These are phyloP conservation scores for Standfussiana lucernea DNA, from an alignment of 2,888 invertebrate genomes.

Conservation along the genomic window DNA sequence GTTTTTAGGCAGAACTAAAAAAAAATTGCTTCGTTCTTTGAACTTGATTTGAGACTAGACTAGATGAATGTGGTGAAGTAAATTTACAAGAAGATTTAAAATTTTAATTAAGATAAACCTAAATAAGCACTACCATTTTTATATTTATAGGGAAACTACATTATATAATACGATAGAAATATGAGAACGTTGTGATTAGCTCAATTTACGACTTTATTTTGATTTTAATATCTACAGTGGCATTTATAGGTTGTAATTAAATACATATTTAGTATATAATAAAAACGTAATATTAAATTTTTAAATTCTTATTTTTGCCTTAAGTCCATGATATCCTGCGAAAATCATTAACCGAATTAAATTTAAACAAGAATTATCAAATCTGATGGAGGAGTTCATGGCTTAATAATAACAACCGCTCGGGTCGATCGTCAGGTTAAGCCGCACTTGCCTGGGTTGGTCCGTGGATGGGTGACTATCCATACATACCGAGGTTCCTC, in stretches of 20 bases:
- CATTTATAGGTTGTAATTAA: neutral
- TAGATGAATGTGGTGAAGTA: neutral
- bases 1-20: conserved; percentile 20
- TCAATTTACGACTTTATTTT: conserved; percentile 8
- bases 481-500: too few relatives aligned
- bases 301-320: neutral
- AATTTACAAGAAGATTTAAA: conserved; percentile 2
- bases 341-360: neutral
- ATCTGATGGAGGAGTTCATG: too few relatives aligned
- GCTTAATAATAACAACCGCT: too few relatives aligned
- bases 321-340: neutral
- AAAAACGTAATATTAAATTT: neutral
- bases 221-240: neutral
- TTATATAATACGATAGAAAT: neutral
- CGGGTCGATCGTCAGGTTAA: too few relatives aligned
- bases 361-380: neutral
- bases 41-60: neutral
- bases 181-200: neutral
- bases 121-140: neutral
- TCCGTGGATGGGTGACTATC: too few relatives aligned
- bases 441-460: too few relatives aligned
- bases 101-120: neutral
- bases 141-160: neutral
- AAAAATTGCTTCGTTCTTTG: conserved; percentile 9
- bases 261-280: neutral